Evolutionary conservation across 2,888 invertebrate species (phyloP).

Genomic region (Drosophila melanosoma): DNA sequence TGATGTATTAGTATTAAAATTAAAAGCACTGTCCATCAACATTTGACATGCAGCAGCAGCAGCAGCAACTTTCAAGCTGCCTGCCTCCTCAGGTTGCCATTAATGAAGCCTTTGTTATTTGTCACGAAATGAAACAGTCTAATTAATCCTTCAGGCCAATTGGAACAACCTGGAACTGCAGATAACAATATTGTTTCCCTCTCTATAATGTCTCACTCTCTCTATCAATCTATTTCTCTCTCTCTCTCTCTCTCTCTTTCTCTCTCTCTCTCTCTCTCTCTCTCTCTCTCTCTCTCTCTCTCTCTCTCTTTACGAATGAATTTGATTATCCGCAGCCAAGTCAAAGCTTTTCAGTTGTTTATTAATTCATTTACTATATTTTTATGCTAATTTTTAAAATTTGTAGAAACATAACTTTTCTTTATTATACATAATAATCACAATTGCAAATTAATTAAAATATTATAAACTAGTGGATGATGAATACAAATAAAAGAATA

Average conservation of each 20-base stretch:
- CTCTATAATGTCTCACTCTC: not conserved
- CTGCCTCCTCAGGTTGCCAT: conserved; percentile 57
- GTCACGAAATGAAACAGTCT: conserved; percentile 21
- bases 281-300: not conserved
- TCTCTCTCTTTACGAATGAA: not conserved
- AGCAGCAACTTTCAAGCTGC: not conserved
- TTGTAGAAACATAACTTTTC: no score
- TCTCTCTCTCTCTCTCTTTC: conserved; percentile 12
- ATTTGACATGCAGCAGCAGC: conserved; percentile 48
- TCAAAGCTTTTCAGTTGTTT: not conserved
- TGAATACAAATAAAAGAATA: no score
- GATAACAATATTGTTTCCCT: not conserved
- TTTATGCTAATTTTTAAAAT: not conserved
- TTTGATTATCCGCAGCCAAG: not conserved
- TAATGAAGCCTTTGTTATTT: conserved; percentile 67
- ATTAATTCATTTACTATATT: not conserved
- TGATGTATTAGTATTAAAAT: conserved; percentile 84
- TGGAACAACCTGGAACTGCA: not conserved
- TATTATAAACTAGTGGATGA: no score
- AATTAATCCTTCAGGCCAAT: conserved; percentile 59
- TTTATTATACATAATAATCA: no score
- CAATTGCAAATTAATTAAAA: no score
- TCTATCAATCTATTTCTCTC: not conserved
- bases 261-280: not conserved
- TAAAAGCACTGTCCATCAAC: conserved; percentile 74